Evolutionary conservation across 2,797 vertebrate species (phyloP).

Genomic region (Channallabes apus): DNA sequence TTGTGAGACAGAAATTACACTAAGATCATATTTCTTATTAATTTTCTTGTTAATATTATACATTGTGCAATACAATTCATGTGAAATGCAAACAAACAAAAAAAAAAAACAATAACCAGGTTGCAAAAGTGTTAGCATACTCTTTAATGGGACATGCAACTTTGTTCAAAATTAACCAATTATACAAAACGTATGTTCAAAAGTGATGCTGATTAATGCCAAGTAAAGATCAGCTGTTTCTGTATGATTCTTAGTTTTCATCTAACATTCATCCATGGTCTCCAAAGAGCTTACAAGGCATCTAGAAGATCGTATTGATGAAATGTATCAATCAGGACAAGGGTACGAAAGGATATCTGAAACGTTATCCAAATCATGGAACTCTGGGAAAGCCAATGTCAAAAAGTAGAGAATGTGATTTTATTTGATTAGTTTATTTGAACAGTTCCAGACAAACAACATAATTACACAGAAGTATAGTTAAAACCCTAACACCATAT

Average conservation of each 20-base stretch:
- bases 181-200: neutral
- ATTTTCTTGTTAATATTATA: neutral
- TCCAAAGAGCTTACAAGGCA: neutral
- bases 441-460: too few relatives aligned
- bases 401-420: neutral
- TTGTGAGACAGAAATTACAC: neutral
- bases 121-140: neutral
- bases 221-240: neutral
- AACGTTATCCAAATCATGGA: neutral
- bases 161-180: neutral
- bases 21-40: neutral
- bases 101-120: neutral
- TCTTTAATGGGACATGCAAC: neutral
- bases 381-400: neutral
- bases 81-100: neutral
- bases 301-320: neutral
- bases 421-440: too few relatives aligned
- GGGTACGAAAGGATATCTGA: neutral
- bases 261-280: neutral
- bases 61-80: neutral
- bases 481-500: too few relatives aligned
- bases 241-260: neutral
- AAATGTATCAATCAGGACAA: neutral
- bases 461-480: too few relatives aligned
- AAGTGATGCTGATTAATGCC: neutral